These are phyloP conservation scores for Gymnarchus niloticus DNA, from an alignment of 2,113 vertebrate species.

Conservation along the genomic window DNA sequence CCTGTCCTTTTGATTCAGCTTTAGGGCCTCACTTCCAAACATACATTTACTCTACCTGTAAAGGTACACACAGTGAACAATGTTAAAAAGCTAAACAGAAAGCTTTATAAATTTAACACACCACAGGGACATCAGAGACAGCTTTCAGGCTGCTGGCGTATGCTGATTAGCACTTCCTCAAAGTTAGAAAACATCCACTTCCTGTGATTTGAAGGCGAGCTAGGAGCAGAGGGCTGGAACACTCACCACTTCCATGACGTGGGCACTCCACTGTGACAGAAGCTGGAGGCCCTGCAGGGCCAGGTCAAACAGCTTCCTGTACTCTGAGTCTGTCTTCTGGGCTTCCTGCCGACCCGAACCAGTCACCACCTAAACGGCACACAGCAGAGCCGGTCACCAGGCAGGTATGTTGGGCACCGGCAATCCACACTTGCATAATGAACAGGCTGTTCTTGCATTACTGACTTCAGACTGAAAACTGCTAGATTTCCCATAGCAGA, in stretches of 20 bases:
- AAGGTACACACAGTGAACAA: background rate
- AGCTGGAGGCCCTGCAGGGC: constrained; percentile 93
- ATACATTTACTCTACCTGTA: background rate
- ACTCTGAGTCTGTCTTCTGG: constrained; percentile 87
- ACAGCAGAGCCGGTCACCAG: background rate
- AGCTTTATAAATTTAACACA: background rate
- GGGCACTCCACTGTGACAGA: constrained; percentile 95
- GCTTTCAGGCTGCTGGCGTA: background rate
- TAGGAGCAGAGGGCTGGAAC: background rate
- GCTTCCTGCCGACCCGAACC: constrained; percentile 92
- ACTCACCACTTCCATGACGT: constrained; percentile 98
- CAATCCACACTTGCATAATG: background rate
- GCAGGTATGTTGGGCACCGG: background rate
- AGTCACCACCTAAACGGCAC: constrained; percentile 78
- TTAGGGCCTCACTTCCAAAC: too few relatives aligned
- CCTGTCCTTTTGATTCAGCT: too few relatives aligned
- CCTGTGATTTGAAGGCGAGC: background rate
- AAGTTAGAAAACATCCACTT: background rate
- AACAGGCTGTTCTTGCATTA: background rate
- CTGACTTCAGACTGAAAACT: background rate
- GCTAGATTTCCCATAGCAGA: background rate
- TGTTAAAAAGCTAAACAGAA: background rate
- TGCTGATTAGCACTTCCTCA: background rate
- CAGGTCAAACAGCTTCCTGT: constrained; percentile 91
- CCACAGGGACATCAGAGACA: background rate